A percentile compares a stretch with the other conserved stretches of the same genome.
phyloP scores from a whole-genome alignment of 92 coral and sea anemone genomes.

The Porites divaricata region DNA sequence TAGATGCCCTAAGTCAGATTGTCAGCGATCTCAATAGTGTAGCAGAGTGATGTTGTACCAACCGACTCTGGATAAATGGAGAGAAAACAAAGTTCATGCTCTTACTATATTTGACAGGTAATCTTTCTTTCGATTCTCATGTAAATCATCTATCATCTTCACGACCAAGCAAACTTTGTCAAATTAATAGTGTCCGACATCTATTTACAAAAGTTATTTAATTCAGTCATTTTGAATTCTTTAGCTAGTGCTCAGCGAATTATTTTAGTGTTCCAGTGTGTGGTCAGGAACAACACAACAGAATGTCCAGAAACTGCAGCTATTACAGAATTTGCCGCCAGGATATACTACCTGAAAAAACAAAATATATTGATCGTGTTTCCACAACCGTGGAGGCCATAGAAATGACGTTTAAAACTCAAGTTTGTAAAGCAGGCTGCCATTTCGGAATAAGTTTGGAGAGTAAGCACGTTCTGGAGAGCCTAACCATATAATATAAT shows the following conservation, averaged over 20 bases:
- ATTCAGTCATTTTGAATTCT: neutral
- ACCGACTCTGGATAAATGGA: neutral
- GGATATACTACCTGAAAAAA: neutral
- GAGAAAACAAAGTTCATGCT: neutral
- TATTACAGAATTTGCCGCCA: neutral
- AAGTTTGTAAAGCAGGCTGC: too few relatives aligned
- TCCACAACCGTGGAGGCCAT: neutral
- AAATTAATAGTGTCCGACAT: neutral
- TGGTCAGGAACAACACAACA: neutral
- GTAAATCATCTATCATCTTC: neutral
- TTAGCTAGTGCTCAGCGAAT: neutral
- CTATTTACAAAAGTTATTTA: neutral
- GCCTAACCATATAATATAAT: too few relatives aligned
- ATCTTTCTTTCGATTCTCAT: neutral
- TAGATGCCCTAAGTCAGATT: neutral
- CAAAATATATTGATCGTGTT: neutral
- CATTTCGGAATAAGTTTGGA: too few relatives aligned
- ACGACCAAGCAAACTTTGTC: neutral
- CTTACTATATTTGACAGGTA: neutral
- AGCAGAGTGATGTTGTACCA: constrained; percentile 3
- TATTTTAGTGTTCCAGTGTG: neutral
- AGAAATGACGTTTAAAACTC: too few relatives aligned
- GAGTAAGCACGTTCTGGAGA: too few relatives aligned
- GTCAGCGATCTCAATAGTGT: neutral
- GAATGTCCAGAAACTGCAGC: too few relatives aligned